Evolutionary conservation across 2,888 invertebrate genomes (phyloP), one percentile per base, ranked within the genome.

Genomic region (Morpho helenor): DNA sequence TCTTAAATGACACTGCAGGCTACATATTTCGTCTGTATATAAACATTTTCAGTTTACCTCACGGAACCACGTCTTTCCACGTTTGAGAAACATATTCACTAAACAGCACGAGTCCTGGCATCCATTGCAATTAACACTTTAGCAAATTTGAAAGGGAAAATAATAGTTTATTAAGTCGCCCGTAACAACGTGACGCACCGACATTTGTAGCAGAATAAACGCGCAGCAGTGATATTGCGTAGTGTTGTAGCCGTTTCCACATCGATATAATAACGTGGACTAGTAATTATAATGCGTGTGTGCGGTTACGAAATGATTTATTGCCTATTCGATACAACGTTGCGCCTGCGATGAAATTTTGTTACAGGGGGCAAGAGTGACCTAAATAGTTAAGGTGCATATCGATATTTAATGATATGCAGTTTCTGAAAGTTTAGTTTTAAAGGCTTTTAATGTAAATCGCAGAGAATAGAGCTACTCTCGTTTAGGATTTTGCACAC

Each of bases 21-120:
- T 31, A 31, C 31, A 31, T 31, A 3, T 31, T 31, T 31, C 2
- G 31, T 31, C 2, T 43, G 3, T 43, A 7, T 43, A 43, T 3
- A 8, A 43, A 43, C 8, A 3, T 43, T 43, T 43, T 43, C n/a
- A n/a, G 3, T 52, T 59, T 77, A 87, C 86, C 84, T 84, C 85
- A 57, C 79, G 77, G 61, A 84, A 79, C 87, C 87, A 88, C 54
- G 87, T 88, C 68, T 82, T 86, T n/a, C 75, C 77, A 60, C 87
- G 67, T 62, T 72, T 79, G 65, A 85, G 65, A 55, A 84, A 84
- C 76, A 84, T 75, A 55, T 42, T 66, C 46, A 60, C 53, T 57
- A 52, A 22, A 44, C 42, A 40, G 23, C 52, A 51, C 56, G 44
- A 56, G 59, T 66, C 64, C 62, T 47, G 2, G 31, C 45, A 55